These are phyloP conservation scores for Chaenocephalus aceratus DNA, from an alignment of 2,113 vertebrate genomes.

Conservation along the genomic window DNA sequence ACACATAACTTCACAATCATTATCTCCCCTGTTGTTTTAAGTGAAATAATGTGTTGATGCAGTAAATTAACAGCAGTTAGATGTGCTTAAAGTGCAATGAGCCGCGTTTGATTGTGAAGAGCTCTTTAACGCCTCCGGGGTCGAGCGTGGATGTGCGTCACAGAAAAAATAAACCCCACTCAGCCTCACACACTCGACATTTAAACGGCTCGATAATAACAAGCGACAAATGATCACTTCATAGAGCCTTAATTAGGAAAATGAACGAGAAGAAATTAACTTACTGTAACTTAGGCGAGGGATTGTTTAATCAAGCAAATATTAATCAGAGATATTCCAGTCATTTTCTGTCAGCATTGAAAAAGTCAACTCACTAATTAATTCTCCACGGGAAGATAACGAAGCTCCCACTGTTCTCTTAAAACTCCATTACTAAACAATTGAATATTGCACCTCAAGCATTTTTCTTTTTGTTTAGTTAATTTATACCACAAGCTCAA, in stretches of 20 bases:
- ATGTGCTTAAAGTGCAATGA: constrained; percentile 26
- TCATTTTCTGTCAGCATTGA: constrained; percentile 1
- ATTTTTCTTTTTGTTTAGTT: too few relatives aligned
- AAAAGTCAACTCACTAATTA: constrained; percentile 8
- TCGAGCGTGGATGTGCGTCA: constrained; percentile 6
- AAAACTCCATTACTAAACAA: neutral
- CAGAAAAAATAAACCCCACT: neutral
- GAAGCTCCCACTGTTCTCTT: neutral
- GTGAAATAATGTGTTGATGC: neutral
- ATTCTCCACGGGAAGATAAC: constrained; percentile 14
- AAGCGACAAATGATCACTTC: constrained; percentile 9
- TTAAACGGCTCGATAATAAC: neutral
- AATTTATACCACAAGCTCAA: too few relatives aligned
- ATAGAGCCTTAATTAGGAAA: constrained; percentile 15
- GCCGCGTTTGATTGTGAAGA: constrained; percentile 3
- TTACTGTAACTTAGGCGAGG: constrained; percentile 4
- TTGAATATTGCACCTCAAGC: too few relatives aligned
- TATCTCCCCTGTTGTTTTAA: neutral
- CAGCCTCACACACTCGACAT: neutral
- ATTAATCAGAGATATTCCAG: neutral
- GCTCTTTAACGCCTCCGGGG: constrained; percentile 13
- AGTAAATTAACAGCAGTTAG: constrained; percentile 1
- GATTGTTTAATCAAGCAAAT: constrained; percentile 44
- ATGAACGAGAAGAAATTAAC: constrained; percentile 12
- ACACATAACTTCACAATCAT: neutral